Evolutionary conservation across 2,797 vertebrate species (phyloP).

Genomic region (Urocyon cinereoargenteus): DNA sequence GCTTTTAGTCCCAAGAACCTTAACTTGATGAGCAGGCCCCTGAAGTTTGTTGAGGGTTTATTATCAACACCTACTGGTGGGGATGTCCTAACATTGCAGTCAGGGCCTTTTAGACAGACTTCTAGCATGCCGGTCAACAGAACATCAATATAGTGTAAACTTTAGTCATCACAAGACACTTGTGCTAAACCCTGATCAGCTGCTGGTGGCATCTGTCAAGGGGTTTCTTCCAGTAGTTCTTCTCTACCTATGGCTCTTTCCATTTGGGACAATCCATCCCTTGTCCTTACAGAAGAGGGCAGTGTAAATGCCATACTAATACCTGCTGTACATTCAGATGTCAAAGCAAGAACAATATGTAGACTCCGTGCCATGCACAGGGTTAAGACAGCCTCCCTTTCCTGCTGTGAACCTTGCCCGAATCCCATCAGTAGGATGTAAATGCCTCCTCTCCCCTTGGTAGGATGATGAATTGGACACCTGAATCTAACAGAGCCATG

Average conservation of each 20-base stretch:
- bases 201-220: not conserved
- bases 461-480: not conserved
- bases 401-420: not conserved
- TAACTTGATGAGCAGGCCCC: not conserved
- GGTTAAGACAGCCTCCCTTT: not conserved
- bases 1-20: not conserved
- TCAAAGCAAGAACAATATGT: not conserved
- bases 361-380: not conserved
- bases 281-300: not conserved
- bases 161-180: not conserved
- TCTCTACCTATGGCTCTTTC: not conserved
- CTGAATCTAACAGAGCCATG: not conserved
- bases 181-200: not conserved
- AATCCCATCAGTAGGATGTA: not conserved
- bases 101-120: not conserved
- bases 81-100: not conserved
- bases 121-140: not conserved
- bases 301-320: not conserved
- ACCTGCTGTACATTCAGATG: not conserved
- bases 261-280: not conserved
- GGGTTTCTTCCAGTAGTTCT: not conserved
- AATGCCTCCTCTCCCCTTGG: not conserved
- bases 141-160: not conserved
- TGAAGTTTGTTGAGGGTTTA: not conserved
- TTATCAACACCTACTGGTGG: not conserved